Evolutionary conservation across 2,888 invertebrate genomes (phyloP), one percentile per base, ranked within the genome.

Genomic region (Urechis unicinctus): DNA sequence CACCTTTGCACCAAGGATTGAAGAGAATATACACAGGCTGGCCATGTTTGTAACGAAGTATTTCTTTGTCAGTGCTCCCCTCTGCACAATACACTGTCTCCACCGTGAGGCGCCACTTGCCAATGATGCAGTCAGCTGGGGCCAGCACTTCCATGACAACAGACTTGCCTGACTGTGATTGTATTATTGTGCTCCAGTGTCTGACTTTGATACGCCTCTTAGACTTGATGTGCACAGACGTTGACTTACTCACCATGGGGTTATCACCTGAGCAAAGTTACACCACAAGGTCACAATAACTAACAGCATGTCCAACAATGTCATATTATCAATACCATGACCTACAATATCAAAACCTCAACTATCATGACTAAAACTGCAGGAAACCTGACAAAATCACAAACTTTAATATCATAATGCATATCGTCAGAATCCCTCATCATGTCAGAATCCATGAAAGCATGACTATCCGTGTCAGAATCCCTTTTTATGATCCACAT

Each of bases 1-100:
- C 78, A 89, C 89, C 86, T 81, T 85, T 83, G 73, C 88, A 88
- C 92, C 92, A 93, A 0, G 92, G 88, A 79, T 93, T 93, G 72
- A 88, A 92, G 2, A 93, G 82, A 1, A 93, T 79, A 70, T 87
- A 91, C 61, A 91, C 81, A 4, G 61, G 57, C 5, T 57, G 31
- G 4, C 29, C 6, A 41, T 53, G 53, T 6, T 22, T 43, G 54
- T 54, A 59, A 4, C 50, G 13, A 22, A 30, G 26, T 4, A 52
- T 44, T 30, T 3, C 51, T 21, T 4, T 46, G 26, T 25, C 44
- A 22, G 5, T 24, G n/a, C 24, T 31, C 44, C 43, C 25, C 28
- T 26, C 49, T 30, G 21, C 44, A 28, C n/a, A 29, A 21, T 46
- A 31, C 13, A 41, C 31, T 3, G 57, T 54, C 24, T 57, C 60